Base-by-base conservation (phyloP, 2,888 invertebrate genomes). In the Eristalis tenax region DNA sequence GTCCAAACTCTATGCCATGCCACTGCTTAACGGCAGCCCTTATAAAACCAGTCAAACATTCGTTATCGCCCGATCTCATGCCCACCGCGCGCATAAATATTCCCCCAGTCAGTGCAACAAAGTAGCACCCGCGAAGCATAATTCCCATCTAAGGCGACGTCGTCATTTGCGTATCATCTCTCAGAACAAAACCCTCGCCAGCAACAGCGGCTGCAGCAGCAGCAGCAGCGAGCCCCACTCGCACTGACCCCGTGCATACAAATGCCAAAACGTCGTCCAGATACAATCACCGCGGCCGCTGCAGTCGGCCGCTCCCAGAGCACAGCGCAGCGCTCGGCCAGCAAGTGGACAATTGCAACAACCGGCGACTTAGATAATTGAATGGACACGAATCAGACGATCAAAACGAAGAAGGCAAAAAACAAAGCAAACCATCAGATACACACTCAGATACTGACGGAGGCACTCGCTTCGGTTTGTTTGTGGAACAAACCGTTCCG, bases 301-400 rank as follows among this genome's bases (percentile, higher is more conserved):
- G 22, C 59, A n/a, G 43, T 13, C 63, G 35, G 35, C 35, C 70
- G 56, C 74, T 50, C 59, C 74, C 71, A 28, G 59, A 56, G 35
- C 23, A 3, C 26, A 26, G 26, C 26, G 63, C 66, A 70, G 22
- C 22, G 11, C 65, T 6, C 43, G 10, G 61, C 35, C 81, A 81
- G 57, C 85, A 80, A 76, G 79, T 83, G 66, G 71, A 71, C 76
- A 80, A 75, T 50, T 65, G 71, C 79, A 71, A 35, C 66, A 83
- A 73, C 87, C 83, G 83, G 87, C 69, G 63, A 68, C 43, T 83
- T 80, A 80, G 83, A 83, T 83, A 83, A 83, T 80, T 80, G 73
- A 87, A 87, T 76, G 77, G 76, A 83, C 79, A 83, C 79, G 73
- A 83, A 87, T 59, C 65, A 68, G 75, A 63, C 66, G 75, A 79